Evolutionary conservation across 1,140 invertebrate genomes (phyloP).

Genomic region (Bombus affinis): DNA sequence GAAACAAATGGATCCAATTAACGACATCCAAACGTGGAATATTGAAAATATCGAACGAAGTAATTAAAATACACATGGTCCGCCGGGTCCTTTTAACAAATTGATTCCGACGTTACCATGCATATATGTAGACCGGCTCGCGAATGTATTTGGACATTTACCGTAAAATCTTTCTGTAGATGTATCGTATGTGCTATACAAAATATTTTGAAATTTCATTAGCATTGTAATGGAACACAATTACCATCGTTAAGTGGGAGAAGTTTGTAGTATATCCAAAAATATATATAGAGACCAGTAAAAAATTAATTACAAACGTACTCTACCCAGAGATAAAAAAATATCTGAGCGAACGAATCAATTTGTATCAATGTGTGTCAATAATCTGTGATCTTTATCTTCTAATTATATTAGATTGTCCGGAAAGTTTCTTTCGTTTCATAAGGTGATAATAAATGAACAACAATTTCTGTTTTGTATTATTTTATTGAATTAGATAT

Average conservation of each 20-base stretch:
- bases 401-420: no score
- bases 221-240: not conserved
- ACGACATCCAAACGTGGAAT: conserved; percentile 33
- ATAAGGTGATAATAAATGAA: no score
- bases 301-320: no score
- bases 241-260: not conserved
- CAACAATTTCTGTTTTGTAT: no score
- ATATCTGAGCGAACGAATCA: no score
- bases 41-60: conserved; percentile 43
- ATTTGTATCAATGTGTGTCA: no score
- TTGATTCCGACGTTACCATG: conserved; percentile 1
- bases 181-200: not conserved
- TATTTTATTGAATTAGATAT: no score
- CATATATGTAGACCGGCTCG: not conserved
- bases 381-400: no score
- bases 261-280: no score
- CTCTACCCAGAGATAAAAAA: no score
- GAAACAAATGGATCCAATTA: conserved; percentile 53
- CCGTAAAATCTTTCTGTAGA: not conserved
- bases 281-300: no score
- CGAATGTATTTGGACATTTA: not conserved
- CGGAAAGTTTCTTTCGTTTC: no score
- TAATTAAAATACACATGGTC: conserved; percentile 40
- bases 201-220: not conserved
- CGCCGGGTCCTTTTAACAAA: conserved; percentile 15